Percentiles rank a stretch among this genome's conserved stretches.
These are phyloP conservation scores for Hydraecia micacea DNA, from an alignment of 2,888 invertebrate species.

Conservation along the genomic window DNA sequence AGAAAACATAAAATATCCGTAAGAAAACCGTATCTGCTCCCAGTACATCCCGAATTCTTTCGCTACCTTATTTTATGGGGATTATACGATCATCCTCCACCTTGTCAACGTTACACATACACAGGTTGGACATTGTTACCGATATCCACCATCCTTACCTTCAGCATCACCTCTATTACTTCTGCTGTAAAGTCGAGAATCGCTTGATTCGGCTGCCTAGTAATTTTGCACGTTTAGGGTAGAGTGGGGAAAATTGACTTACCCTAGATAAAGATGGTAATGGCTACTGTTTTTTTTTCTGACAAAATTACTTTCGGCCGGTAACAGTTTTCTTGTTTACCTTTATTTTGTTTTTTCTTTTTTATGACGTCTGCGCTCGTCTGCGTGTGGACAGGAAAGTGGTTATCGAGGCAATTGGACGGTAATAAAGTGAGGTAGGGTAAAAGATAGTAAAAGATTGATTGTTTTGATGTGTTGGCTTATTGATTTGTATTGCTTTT, in stretches of 20 bases:
- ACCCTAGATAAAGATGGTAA: conserved; percentile 89
- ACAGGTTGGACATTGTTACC: conserved; percentile 86
- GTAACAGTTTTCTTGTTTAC: conserved; percentile 86
- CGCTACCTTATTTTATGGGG: conserved; percentile 89
- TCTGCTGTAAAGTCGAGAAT: conserved; percentile 63
- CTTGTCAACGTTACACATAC: conserved; percentile 88
- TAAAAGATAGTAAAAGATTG: conserved; percentile 35
- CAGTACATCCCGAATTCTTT: conserved; percentile 76
- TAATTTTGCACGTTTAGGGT: conserved; percentile 69
- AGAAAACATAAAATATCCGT: neutral
- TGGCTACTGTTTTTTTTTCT: conserved; percentile 83
- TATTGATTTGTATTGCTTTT: conserved; percentile 38
- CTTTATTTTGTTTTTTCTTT: conserved; percentile 82
- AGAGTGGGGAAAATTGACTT: conserved; percentile 88
- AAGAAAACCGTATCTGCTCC: conserved; percentile 61
- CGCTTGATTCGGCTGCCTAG: neutral
- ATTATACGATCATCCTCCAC: conserved; percentile 89
- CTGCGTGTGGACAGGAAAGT: conserved; percentile 51
- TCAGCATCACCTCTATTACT: conserved; percentile 51
- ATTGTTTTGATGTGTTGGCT: conserved; percentile 33
- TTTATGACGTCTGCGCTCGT: conserved; percentile 64
- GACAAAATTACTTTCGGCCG: conserved; percentile 83
- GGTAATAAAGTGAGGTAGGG: conserved; percentile 52
- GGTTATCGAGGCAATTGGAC: conserved; percentile 63
- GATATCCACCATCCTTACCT: conserved; percentile 63